Conservation (phyloP, 2,113 vertebrate genomes). For the Mirza zaza region DNA sequence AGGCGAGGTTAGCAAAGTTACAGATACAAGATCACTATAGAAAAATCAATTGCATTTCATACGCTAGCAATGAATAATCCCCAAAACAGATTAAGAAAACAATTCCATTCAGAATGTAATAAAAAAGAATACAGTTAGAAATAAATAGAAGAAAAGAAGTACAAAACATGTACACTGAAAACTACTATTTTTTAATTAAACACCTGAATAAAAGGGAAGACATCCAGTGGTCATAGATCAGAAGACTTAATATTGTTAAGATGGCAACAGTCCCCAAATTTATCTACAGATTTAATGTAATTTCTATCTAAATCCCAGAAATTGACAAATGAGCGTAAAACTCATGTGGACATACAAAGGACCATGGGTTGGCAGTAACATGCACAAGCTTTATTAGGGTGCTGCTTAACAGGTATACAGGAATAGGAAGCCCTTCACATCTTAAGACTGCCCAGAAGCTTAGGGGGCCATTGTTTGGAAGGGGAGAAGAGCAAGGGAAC, state of each 20-base stretch:
- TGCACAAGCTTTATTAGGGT: not conserved
- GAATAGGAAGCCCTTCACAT: not conserved
- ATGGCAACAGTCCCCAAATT: not conserved
- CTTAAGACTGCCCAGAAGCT: too few relatives aligned
- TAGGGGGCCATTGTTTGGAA: not conserved
- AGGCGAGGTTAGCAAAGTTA: too few relatives aligned
- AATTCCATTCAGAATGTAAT: not conserved
- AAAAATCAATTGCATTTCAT: not conserved
- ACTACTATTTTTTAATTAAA: not conserved
- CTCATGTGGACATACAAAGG: not conserved
- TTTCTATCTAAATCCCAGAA: not conserved
- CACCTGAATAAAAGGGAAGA: not conserved
- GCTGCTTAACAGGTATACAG: not conserved
- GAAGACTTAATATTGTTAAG: not conserved
- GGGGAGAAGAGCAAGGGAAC: not conserved
- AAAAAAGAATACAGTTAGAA: not conserved
- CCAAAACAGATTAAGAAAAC: not conserved
- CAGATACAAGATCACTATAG: too few relatives aligned
- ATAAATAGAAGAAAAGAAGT: not conserved
- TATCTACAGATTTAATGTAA: not conserved
- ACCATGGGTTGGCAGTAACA: not conserved
- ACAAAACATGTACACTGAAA: not conserved
- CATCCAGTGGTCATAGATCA: not conserved
- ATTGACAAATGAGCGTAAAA: not conserved
- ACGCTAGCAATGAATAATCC: not conserved